Evolutionary conservation across 2,888 invertebrate genomes (phyloP).

Genomic region (Melinopterus prodromus): DNA sequence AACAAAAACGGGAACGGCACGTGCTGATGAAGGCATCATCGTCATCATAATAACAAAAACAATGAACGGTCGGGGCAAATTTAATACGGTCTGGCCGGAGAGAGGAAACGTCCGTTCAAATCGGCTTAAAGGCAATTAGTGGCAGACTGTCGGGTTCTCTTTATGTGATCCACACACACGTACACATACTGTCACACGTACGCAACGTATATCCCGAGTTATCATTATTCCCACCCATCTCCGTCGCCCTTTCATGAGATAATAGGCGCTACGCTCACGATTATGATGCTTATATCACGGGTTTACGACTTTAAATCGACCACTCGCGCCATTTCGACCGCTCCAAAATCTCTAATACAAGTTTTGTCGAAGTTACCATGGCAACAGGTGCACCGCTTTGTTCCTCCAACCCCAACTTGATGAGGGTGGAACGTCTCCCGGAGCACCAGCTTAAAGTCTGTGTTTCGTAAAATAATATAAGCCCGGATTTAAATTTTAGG

Average conservation of each 20-base stretch:
- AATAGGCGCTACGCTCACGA: slow-evolving; percentile 32
- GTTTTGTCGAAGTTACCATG: slow-evolving; percentile 39
- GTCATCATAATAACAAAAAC: not conserved
- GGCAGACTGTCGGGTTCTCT: slow-evolving; percentile 36
- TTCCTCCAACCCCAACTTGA: slow-evolving; percentile 26
- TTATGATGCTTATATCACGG: slow-evolving; percentile 15
- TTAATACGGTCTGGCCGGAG: slow-evolving; percentile 4
- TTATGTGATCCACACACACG: slow-evolving; percentile 35
- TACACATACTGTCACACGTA: slow-evolving; percentile 5
- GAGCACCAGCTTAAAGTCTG: not conserved
- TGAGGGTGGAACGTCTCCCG: not conserved
- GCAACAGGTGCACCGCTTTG: slow-evolving; percentile 43
- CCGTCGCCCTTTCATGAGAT: slow-evolving; percentile 32
- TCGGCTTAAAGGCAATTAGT: slow-evolving; percentile 46
- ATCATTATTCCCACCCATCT: slow-evolving; percentile 37
- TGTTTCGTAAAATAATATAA: not conserved
- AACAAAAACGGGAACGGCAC: not conserved
- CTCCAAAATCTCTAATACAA: slow-evolving; percentile 25
- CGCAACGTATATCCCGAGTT: slow-evolving; percentile 26
- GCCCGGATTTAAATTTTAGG: not conserved
- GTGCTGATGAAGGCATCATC: not conserved
- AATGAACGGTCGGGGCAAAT: not conserved
- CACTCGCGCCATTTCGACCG: slow-evolving; percentile 32
- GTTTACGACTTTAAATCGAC: slow-evolving; percentile 38
- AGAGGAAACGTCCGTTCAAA: slow-evolving; percentile 33